Conservation (phyloP, 35 echinoderm and acorn worm species). For the Chiridota heheva region DNA sequence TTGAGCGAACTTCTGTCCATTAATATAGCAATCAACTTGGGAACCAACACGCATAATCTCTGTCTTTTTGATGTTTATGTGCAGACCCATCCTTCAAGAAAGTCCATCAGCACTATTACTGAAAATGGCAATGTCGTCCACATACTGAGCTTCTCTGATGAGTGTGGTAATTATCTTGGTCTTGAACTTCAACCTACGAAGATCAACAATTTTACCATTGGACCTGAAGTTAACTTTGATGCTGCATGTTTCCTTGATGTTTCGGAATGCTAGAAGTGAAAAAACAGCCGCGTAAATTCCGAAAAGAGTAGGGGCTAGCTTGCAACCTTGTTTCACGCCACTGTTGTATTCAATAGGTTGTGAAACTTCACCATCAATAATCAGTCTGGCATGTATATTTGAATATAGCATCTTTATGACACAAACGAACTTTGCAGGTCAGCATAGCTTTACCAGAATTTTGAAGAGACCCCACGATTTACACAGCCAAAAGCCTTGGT, state of each 20-base stretch:
- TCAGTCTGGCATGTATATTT: too few species aligned
- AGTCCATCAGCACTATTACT: not conserved
- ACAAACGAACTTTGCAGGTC: too few species aligned
- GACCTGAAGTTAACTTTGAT: not conserved
- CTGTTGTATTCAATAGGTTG: slow-evolving; percentile 11
- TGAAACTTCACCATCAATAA: slow-evolving; percentile 11
- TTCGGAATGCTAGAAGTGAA: not conserved
- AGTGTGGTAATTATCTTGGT: not conserved
- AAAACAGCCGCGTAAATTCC: slow-evolving; percentile 12
- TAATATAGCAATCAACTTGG: not conserved
- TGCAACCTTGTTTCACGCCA: slow-evolving; percentile 34
- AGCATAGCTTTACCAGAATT: too few species aligned
- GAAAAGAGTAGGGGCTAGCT: slow-evolving; percentile 20
- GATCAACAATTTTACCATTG: not conserved
- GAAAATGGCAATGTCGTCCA: slow-evolving; percentile 15
- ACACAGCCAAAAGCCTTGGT: too few species aligned
- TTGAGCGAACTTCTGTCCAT: not conserved
- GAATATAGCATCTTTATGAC: too few species aligned
- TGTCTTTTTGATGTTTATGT: not conserved
- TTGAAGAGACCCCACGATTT: too few species aligned
- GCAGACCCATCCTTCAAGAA: slow-evolving; percentile 1
- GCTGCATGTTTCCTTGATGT: slow-evolving; percentile 3
- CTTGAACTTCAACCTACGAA: not conserved
- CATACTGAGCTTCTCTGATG: not conserved
- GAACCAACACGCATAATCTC: not conserved